Evolutionary conservation across 2,888 invertebrate genomes (phyloP), one percentile per base, ranked within the genome.

Genomic region (Epistrophe eligans): DNA sequence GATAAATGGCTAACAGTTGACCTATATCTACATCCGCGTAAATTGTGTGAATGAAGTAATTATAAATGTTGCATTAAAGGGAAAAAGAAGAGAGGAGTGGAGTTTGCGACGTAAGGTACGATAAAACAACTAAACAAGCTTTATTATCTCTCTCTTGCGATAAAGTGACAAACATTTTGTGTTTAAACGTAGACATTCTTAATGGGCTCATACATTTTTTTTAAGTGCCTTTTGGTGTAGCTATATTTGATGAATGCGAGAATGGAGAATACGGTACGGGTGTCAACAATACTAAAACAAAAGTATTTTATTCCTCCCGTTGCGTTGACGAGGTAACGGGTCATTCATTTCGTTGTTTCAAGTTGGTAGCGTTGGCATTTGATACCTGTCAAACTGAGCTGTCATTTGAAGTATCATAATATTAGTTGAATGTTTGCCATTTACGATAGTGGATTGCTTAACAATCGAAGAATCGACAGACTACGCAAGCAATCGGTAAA

Each of bases 1-100:
- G 82, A 85, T 85, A 85, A 82, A 82, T 85, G 85, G 81, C 77
- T 50, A 71, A 66, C 64, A 62, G 82, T 85, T 85, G 85, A 85
- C 85, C 85, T 77, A 85, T 45, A 85, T 85, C 52, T 67, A 82
- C 64, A 74, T 74, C 45, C 77, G 85, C 85, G 82, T 85, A 74
- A 77, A 82, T 70, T 85, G 73, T 81, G 40, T 64, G 81, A 85
- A 70, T 77, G 82, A 58, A 77, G 74, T 71, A 77, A 81, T 73
- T 81, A n/a, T n/a, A 73, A 45, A 64, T 77, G 73, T 66, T 81
- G 62, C 62, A 72, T 60, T 62, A 50, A n/a, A 35, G 11, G 57
- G 64, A 15, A 50, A n/a, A 24, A 24, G 28, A 17, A 10, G 28
- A 2, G 32, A 8, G 13, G 8, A 45, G 32, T 10, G 24, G 55